phyloP scores from a whole-genome alignment of 2,797 vertebrate species.

The Lerista edwardsae region DNA sequence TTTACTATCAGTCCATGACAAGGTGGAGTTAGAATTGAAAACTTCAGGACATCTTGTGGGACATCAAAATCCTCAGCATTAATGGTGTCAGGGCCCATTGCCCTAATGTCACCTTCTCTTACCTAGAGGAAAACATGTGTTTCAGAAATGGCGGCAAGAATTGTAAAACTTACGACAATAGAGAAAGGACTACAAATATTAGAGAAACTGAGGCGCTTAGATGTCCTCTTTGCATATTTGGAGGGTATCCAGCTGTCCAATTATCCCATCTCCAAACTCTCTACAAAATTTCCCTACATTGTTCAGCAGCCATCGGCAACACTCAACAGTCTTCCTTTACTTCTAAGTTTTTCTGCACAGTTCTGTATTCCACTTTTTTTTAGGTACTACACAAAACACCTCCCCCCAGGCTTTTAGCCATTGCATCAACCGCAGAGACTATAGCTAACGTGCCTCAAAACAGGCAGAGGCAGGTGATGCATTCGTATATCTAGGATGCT shows the following conservation, averaged over 20 bases:
- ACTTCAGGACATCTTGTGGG: constrained; percentile 64
- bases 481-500: neutral
- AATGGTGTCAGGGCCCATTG: constrained; percentile 64
- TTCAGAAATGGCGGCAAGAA: neutral
- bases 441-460: neutral
- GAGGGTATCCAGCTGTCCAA: neutral
- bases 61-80: constrained; percentile 68
- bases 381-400: neutral
- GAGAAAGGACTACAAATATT: neutral
- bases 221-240: neutral
- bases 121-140: constrained; percentile 57
- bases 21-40: constrained; percentile 64
- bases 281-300: no score
- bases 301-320: neutral
- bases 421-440: neutral
- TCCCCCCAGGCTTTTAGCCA: neutral
- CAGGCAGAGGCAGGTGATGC: neutral
- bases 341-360: neutral
- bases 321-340: neutral
- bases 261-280: neutral
- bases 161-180: accelerated
- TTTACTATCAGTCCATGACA: constrained; percentile 69
- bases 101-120: constrained; percentile 70
- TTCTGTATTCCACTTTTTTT: neutral
- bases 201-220: neutral